phyloP scores from a whole-genome alignment of 2,888 invertebrate species.

The Parnassius smintheus region DNA sequence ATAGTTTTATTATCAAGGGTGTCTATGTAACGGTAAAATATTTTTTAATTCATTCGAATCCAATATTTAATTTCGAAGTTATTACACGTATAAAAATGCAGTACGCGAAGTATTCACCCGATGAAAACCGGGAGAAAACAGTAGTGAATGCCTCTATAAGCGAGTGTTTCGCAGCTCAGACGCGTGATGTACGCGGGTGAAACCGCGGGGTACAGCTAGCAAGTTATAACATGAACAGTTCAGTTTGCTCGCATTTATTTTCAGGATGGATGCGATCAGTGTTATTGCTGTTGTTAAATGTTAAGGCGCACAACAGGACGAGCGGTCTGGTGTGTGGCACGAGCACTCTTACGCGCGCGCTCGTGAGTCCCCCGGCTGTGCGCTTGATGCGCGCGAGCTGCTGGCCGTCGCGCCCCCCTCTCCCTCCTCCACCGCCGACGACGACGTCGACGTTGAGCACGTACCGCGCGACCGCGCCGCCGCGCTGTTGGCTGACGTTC shows the following conservation, averaged over 20 bases:
- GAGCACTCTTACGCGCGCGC: constrained; percentile 69
- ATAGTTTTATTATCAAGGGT: no score
- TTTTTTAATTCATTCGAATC: no score
- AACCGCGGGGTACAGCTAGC: no score
- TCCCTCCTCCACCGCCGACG: constrained; percentile 18
- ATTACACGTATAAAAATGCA: no score
- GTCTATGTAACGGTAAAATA: no score
- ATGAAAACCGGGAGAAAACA: no score
- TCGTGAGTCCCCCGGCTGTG: constrained; percentile 36
- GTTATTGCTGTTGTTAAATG: neutral
- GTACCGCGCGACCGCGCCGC: constrained; percentile 28
- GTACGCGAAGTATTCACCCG: no score
- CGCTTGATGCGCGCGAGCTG: constrained; percentile 36
- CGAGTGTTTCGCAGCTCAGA: no score
- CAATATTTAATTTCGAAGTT: no score
- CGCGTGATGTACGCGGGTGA: no score
- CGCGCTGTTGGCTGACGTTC: constrained; percentile 28
- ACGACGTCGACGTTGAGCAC: constrained; percentile 33
- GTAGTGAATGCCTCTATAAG: no score
- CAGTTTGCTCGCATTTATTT: neutral
- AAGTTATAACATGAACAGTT: neutral
- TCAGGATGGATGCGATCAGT: neutral
- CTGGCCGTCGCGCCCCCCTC: constrained; percentile 37
- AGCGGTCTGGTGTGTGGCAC: constrained; percentile 54
- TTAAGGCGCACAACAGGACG: constrained; percentile 29